Base-by-base conservation (phyloP, 2,113 vertebrate species). In the Vulpes ferrilata region DNA sequence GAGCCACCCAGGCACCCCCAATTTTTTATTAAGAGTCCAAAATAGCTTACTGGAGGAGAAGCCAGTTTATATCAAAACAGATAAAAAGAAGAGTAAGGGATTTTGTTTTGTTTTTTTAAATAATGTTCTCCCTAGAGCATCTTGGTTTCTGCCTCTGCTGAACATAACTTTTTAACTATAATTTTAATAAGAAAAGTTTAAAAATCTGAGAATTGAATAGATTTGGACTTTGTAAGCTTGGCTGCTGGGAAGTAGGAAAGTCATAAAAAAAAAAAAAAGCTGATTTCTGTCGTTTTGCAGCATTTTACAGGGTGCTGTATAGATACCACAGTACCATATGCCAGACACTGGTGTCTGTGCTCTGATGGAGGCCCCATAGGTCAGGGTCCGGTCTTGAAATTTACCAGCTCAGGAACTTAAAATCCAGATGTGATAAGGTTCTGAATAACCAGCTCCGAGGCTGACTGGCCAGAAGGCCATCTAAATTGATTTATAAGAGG, bases 401-500 rank as follows among this genome's bases (percentile, higher is more conserved):
- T 83, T 60, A 71, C 84, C 16, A 62, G n/a, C 48, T 85, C 51
- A 64, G 73, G 57, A 51, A 67, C 25, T 85, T 89, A 85, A 92
- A 97, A 82, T 20, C 67, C 35, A 92, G 51, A 43, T 20, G 11
- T 53, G 74, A 95, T 96, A 85, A 96, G 60, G 13, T 17, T 90
- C 17, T 78, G 17, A 35, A 62, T 55, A 51, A 85, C 19, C 35
- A 90, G 60, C 55, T n/a, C 15, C 7, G 13, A 64, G 79, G 15
- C 64, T 78, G n/a, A 88, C 19, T 73, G 17, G 67, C 17, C 25
- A 83, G 38, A 95, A 88, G 43, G 27, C 73, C 88, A 51, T 69
- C 57, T 94, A 87, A 96, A 95, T 97, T 83, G 71, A 27, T 97
- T 97, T 97, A 94, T 51, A 69, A 90, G 79, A 62, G 51, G 43